Percentiles rank a stretch among this genome's conserved stretches.
phyloP scores from a whole-genome alignment of 2,888 invertebrate species.

The Clunio marinus region DNA sequence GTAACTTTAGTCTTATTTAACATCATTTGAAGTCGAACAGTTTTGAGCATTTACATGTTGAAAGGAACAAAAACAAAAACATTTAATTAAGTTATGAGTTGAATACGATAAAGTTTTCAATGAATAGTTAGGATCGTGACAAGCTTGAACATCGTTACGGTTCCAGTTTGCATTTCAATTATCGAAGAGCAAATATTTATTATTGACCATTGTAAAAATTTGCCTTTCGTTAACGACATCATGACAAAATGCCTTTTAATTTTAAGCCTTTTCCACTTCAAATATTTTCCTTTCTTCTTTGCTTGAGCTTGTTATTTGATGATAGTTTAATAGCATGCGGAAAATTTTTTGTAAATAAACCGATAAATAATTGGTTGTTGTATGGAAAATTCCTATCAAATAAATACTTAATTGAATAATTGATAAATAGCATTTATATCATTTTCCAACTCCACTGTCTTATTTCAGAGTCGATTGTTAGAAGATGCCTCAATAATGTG shows the following conservation, averaged over 20 bases:
- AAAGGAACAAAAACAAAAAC: not conserved
- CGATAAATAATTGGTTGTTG: constrained; percentile 21
- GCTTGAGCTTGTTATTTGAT: constrained; percentile 20
- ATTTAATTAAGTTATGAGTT: not conserved
- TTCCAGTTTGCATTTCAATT: not conserved
- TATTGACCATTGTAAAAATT: constrained; percentile 10
- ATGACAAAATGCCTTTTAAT: constrained; percentile 29
- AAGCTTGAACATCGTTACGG: constrained; percentile 17
- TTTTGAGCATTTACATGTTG: too few relatives aligned
- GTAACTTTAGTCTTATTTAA: too few relatives aligned
- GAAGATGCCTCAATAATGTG: constrained; percentile 88
- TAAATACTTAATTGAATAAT: constrained; percentile 24
- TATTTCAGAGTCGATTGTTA: constrained; percentile 80
- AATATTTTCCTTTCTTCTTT: constrained; percentile 8
- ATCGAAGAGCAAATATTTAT: constrained; percentile 36
- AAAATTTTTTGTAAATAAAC: constrained; percentile 34
- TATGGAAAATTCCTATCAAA: constrained; percentile 16
- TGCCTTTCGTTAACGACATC: constrained; percentile 26
- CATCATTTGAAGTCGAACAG: too few relatives aligned
- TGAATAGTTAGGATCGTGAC: constrained; percentile 10
- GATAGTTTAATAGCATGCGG: constrained; percentile 38
- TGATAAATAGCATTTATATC: not conserved
- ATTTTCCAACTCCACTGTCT: constrained; percentile 29
- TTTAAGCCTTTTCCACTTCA: not conserved
- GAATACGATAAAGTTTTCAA: too few relatives aligned